Percentiles rank a stretch among this genome's conserved stretches.
Conservation (phyloP, 2,797 vertebrate genomes). For the Anas acuta region DNA sequence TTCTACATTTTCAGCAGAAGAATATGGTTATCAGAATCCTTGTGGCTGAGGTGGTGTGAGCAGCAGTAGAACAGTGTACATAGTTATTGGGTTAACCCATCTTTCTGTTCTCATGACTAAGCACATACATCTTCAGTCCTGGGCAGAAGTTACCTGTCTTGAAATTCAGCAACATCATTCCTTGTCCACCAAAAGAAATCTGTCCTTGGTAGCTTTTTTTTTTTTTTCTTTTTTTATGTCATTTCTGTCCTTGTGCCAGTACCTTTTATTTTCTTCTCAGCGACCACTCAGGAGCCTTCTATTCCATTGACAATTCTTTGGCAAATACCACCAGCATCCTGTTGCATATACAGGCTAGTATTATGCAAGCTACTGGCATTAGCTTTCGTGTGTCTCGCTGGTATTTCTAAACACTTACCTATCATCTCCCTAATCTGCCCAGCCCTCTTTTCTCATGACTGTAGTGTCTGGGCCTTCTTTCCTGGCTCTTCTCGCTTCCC, state of each 20-base stretch:
- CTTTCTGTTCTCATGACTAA: slow-evolving; percentile 3
- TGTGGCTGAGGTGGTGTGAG: background rate
- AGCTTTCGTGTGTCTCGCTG: background rate
- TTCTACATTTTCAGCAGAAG: background rate
- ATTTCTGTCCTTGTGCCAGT: background rate
- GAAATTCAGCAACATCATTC: slow-evolving; percentile 16
- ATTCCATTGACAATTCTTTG: background rate
- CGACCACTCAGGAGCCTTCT: background rate
- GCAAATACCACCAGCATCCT: background rate
- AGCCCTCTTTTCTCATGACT: background rate
- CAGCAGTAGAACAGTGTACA: background rate
- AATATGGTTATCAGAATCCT: background rate
- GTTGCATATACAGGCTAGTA: background rate
- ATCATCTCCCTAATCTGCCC: background rate
- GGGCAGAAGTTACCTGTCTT: background rate
- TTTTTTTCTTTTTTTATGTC: background rate
- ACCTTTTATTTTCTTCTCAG: background rate
- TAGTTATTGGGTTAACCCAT: slow-evolving; percentile 21
- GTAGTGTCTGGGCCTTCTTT: background rate
- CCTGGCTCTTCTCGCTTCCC: background rate
- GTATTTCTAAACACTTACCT: background rate
- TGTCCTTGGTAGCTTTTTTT: background rate
- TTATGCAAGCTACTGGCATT: background rate
- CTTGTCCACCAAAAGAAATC: background rate
- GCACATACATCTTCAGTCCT: background rate